phyloP scores from a whole-genome alignment of 2,797 vertebrate species.

The Cossypha caffra region DNA sequence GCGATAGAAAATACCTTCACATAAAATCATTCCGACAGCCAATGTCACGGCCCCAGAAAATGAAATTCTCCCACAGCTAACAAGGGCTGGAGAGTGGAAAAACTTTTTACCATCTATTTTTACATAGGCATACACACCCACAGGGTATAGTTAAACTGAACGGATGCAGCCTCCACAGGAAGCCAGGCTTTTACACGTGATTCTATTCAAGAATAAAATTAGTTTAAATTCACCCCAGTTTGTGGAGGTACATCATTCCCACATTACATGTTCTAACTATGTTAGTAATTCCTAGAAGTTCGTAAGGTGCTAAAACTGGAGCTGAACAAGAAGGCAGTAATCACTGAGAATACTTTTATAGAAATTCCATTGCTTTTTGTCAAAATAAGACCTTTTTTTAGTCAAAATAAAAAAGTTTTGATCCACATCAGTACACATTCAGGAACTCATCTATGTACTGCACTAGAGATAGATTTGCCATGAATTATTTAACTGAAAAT shows the following conservation, averaged over 20 bases:
- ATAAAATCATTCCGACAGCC: neutral
- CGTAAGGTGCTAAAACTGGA: neutral
- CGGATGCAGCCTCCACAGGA: constrained; percentile 32
- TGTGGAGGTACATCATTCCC: neutral
- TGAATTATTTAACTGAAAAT: neutral
- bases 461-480: neutral
- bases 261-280: neutral
- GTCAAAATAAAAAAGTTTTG: neutral
- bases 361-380: neutral
- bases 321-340: neutral
- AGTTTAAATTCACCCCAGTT: neutral
- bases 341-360: neutral
- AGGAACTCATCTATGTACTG: neutral
- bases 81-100: neutral
- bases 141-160: neutral
- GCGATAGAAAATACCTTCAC: neutral
- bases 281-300: neutral
- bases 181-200: neutral
- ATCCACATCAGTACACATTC: neutral
- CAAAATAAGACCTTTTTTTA: neutral
- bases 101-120: constrained; percentile 12
- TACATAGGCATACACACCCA: constrained; percentile 2
- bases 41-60: neutral
- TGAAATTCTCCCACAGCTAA: neutral
- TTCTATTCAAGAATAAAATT: constrained; percentile 17